Base-by-base conservation (phyloP, 2,113 vertebrate genomes). In the Archilochus colubris region DNA sequence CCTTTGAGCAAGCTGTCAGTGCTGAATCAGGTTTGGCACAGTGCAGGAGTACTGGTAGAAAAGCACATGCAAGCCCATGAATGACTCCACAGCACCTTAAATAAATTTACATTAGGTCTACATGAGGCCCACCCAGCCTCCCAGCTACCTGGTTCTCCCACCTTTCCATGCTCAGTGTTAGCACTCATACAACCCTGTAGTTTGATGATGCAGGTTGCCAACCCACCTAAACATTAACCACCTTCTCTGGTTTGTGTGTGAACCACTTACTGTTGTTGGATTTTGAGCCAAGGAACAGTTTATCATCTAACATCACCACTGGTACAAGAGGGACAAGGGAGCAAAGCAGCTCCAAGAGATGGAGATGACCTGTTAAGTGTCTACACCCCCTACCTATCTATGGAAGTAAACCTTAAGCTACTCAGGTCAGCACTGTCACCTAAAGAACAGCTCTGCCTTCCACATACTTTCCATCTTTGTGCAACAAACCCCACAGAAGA, bases 181-280 rank as follows among this genome's bases (percentile, higher is more conserved):
- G 59, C 38, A 22, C 31, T 67, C 53, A 38, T 3, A 51, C 43
- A 31, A 20, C 31, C 51, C 27, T 46, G 21, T 4, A 36, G 59
- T 14, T 40, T 17, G 23, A 48, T 0, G 2, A 61, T 17, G n/a
- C 28, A 30, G 36, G n/a, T 4, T 54, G n/a, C 22, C 3, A 1
- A 61, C 13, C 9, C 61, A 69, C 6, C 31, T 20, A 19, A 74
- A 33, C 43, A 23, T 31, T 14, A 74, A 51, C 27, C 30, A 51
- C 36, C 31, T 14, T 6, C 48, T 57, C 10, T 23, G 10, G 38
- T 40, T 55, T 21, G 13, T 9, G 30, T 6, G 9, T 7, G 20
- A 63, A 53, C 19, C 36, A 50, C 48, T 17, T 16, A 18, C 17
- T 28, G 7, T 1, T 4, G 3, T 6, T 20, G 61, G 38, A 3